Base-by-base conservation (phyloP, 2,888 invertebrate species). In the Sinohyriopsis cumingii region DNA sequence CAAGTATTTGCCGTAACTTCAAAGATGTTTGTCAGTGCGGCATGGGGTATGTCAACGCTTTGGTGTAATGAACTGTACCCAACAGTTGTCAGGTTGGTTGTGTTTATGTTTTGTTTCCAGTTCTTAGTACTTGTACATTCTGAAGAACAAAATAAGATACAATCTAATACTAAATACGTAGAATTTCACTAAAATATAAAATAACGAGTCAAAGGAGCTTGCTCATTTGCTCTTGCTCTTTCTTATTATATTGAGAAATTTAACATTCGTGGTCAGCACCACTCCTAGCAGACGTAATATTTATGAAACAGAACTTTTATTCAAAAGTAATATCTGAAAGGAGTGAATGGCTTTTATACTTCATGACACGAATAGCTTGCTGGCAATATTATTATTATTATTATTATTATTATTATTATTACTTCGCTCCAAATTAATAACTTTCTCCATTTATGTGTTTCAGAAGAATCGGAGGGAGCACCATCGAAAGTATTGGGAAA, bases 51-150 rank as follows among this genome's bases (percentile, higher is more conserved):
- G 9, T 60, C 74, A 4, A 77, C 75, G 55, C 68, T 76, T 15
- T 77, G 78, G 68, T 67, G 77, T 4, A 69, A 59, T 3, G 80
- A 80, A 60, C 71, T 76, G 19, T 78, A 77, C 62, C 80, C 80
- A 9, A 80, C 80, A 1, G 80, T 80, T 55, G 77, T 76, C 24
- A 76, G 80, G 80, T 80, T 68, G 54, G 19, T 55, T n/a, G n/a
- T n/a, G 19, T 56, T 20, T 57, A 25, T 12, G 4, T 33, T 22
- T 22, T 1, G 0, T 9, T 33, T 33, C 33, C 24, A 24, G 19
- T 1, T 57, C 9, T n/a, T 18, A 57, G 1, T 12, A 57, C 12
- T 1, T 12, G 12, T 45, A 12, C 45, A 45, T 45, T 45, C 12
- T 45, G 9, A 45, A 0, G 12, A 45, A 33, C 33, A 33, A 0